phyloP scores from a whole-genome alignment of 1,140 invertebrate genomes.

The Lysiphlebus fabarum region DNA sequence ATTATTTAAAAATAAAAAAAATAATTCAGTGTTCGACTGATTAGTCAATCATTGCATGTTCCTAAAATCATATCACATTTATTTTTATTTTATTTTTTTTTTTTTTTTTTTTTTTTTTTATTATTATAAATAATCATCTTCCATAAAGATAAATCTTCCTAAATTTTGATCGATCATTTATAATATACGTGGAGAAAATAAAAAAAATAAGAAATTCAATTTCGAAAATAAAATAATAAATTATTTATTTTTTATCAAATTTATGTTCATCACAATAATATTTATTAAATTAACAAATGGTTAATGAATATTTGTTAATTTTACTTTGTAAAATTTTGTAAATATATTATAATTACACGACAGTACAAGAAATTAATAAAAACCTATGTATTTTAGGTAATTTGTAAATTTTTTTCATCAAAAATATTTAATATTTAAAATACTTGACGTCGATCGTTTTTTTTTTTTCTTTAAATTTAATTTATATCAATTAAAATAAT shows the following conservation, averaged over 20 bases:
- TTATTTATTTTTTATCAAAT: conserved; percentile 13
- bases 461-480: too few relatives aligned
- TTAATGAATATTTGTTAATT: conserved; percentile 54
- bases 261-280: conserved; percentile 20
- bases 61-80: conserved; percentile 21
- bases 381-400: conserved; percentile 23
- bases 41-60: conserved; percentile 11
- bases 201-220: conserved; percentile 11
- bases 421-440: neutral
- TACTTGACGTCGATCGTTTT: too few relatives aligned
- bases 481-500: neutral
- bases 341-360: conserved; percentile 44
- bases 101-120: conserved; percentile 18
- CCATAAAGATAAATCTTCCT: neutral
- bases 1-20: neutral
- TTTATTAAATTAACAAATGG: conserved; percentile 47
- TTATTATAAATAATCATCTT: conserved; percentile 5
- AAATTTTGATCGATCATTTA: neutral
- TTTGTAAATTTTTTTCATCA: conserved; percentile 24
- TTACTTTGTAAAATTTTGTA: conserved; percentile 56
- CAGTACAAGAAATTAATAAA: conserved; percentile 39
- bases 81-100: conserved; percentile 16
- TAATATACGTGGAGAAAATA: neutral
- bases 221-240: neutral
- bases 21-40: conserved; percentile 17